Conservation (phyloP, 2,113 vertebrate species). For the Sitta europaea region DNA sequence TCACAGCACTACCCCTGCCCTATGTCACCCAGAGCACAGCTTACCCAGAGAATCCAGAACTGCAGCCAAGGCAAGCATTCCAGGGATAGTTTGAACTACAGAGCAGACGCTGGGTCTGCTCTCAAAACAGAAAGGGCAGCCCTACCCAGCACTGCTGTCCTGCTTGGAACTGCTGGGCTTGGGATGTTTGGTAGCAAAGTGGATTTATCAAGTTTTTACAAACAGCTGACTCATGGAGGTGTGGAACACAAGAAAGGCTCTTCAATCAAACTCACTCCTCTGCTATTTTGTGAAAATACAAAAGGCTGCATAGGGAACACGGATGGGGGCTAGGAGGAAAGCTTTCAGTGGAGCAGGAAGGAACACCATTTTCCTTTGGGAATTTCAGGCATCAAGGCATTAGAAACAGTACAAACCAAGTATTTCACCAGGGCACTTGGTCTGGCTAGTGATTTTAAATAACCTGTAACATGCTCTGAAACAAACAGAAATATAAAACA, state of each 20-base stretch:
- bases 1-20: background rate
- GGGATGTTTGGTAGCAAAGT: background rate
- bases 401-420: background rate
- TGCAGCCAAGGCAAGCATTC: slow-evolving; percentile 14
- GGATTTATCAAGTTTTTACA: background rate
- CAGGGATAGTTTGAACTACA: background rate
- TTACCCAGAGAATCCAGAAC: background rate
- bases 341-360: background rate
- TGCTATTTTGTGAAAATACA: background rate
- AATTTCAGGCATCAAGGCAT: background rate
- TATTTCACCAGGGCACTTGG: background rate
- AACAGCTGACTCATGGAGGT: background rate
- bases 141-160: background rate
- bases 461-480: background rate
- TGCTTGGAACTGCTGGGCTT: background rate
- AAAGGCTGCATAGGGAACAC: background rate
- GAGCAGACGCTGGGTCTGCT: background rate
- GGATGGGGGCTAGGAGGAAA: background rate
- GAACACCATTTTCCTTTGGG: background rate
- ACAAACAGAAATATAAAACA: background rate
- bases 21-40: background rate
- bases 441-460: background rate
- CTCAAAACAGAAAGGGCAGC: background rate
- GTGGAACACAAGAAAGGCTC: background rate
- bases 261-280: background rate